Conservation (phyloP, 35 echinoderm and acorn worm species). For the Lytechinus pictus region DNA sequence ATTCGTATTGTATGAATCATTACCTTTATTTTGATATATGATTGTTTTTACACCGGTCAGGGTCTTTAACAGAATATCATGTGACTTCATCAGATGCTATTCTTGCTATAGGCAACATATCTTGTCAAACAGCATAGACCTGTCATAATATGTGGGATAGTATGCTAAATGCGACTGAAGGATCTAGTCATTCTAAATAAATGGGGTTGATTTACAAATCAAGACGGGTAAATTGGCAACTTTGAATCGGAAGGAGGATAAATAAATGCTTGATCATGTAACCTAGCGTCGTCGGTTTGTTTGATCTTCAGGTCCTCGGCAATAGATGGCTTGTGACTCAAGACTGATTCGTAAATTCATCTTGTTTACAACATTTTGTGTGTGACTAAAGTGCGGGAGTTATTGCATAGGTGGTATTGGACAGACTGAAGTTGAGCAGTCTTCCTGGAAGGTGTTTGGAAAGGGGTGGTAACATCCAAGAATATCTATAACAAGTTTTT, state of each 20-base stretch:
- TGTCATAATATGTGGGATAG: background rate
- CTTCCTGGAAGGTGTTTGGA: too few species aligned
- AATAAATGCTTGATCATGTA: background rate
- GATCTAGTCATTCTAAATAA: background rate
- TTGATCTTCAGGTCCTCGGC: background rate
- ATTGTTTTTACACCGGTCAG: too few species aligned
- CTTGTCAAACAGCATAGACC: background rate
- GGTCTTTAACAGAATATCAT: too few species aligned
- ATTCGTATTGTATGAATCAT: too few species aligned
- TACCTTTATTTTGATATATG: too few species aligned
- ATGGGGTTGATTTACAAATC: conserved; percentile 12
- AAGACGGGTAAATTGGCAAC: background rate
- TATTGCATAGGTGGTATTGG: background rate
- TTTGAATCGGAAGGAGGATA: conserved; percentile 2
- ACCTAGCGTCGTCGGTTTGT: background rate
- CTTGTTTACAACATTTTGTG: background rate
- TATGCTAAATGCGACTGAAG: background rate
- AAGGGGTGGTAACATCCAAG: too few species aligned
- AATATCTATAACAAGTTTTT: too few species aligned
- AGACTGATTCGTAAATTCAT: background rate
- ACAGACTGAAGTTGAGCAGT: background rate
- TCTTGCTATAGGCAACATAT: background rate
- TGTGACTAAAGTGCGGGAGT: background rate
- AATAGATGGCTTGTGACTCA: background rate
- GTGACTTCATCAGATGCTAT: background rate